These are phyloP conservation scores for Agrotis segetum DNA, from an alignment of 2,888 invertebrate genomes.

Conservation along the genomic window DNA sequence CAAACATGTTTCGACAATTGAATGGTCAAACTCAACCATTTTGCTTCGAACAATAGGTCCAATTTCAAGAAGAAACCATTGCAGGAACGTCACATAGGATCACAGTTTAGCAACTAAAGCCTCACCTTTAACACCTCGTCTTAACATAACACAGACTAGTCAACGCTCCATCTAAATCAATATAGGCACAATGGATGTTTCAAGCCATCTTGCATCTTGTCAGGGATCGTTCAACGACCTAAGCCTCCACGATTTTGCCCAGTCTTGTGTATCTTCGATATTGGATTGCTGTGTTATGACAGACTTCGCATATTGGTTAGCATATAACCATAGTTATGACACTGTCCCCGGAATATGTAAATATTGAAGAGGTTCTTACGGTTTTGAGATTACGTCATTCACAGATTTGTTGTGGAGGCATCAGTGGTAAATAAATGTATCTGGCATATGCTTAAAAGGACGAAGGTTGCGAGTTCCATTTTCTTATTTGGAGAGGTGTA, in stretches of 20 bases:
- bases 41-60: background rate
- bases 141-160: constrained; percentile 1
- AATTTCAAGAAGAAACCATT: background rate
- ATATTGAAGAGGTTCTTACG: constrained; percentile 56
- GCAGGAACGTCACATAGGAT: background rate
- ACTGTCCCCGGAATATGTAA: constrained; percentile 45
- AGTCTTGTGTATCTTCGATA: constrained; percentile 63
- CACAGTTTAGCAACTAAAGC: background rate
- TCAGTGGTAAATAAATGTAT: constrained; percentile 23
- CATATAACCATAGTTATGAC: constrained; percentile 41
- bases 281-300: constrained; percentile 67
- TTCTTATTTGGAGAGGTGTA: background rate
- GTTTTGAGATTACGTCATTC: constrained; percentile 39
- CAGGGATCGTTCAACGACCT: constrained; percentile 38
- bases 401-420: constrained; percentile 28
- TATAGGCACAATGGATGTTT: constrained; percentile 26
- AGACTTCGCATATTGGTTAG: constrained; percentile 61
- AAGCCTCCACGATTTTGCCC: constrained; percentile 54
- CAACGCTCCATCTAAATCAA: constrained; percentile 38
- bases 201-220: constrained; percentile 30
- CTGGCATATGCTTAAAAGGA: constrained; percentile 26
- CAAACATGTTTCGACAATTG: no score
- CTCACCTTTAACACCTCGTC: background rate
- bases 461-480: background rate
- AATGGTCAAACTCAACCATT: background rate